Evolutionary conservation across 2,888 invertebrate species (phyloP), one percentile per base, ranked within the genome.

Genomic region (Aromia moschata): DNA sequence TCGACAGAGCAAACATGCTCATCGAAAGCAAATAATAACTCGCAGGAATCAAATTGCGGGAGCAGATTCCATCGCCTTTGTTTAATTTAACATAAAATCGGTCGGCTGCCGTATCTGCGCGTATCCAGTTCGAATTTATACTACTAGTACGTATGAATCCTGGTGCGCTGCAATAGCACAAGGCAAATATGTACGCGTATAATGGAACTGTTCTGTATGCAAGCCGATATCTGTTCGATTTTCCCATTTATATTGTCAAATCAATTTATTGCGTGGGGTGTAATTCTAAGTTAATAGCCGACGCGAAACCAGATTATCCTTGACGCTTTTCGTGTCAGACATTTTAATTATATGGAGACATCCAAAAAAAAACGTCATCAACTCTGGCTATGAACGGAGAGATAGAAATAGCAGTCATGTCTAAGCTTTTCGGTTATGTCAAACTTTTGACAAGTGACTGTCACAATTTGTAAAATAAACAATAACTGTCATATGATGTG

Each of bases 1-100:
- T 20, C 18, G 20, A 31, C 51, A 33, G 25, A n/a, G 43, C 53
- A 53, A 58, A 58, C 46, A 53, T 53, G 38, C 40, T 52, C 52
- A 45, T 36, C 10, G 14, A 33, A 25, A 44, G 53, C 58, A 58
- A 58, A 58, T 58, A 53, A 58, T 40, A 53, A 46, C 41, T 17
- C 18, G 18, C 15, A 38, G 38, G 41, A 58, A 58, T 45, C 44
- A 31, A 52, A 53, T 52, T 53, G 44, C 18, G 25, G 15, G 44
- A 36, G 36, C 15, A 46, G 55, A 56, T 56, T 47, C 38, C 47
- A 56, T 56, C 56, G 40, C 56, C 41, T 56, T 47, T 56, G 56
- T 56, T 56, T 41, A 47, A 56, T 56, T 56, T 47, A 47, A 56
- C 56, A 44, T 44, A 47, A 46, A 47, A 56, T 56, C 47, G 56